These are phyloP conservation scores for Gonatopus flavifemur DNA, from an alignment of 1,140 invertebrate species.

Conservation along the genomic window DNA sequence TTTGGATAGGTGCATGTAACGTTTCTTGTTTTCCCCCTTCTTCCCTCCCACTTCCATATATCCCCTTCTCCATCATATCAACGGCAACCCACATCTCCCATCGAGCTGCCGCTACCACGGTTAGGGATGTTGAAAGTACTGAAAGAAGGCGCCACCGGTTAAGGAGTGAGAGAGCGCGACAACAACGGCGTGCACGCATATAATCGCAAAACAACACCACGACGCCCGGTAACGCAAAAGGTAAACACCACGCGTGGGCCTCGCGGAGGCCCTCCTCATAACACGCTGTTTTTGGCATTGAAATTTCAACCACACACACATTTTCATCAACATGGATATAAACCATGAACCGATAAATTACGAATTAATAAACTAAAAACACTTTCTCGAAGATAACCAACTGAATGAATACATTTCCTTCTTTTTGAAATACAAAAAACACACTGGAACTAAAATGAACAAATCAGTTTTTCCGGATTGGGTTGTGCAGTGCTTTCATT, in stretches of 20 bases:
- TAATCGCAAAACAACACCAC: not conserved
- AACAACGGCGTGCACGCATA: not conserved
- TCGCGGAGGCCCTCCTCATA: too few species aligned
- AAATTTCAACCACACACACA: too few species aligned
- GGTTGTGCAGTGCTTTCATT: slow-evolving; percentile 3
- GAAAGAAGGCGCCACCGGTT: slow-evolving; percentile 37
- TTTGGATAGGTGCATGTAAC: slow-evolving; percentile 15
- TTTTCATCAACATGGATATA: too few species aligned
- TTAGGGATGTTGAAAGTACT: slow-evolving; percentile 10
- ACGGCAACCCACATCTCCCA: slow-evolving; percentile 21
- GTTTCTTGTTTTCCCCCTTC: slow-evolving; percentile 5
- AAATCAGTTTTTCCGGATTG: slow-evolving; percentile 2
- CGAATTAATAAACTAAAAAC: too few species aligned
- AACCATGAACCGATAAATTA: too few species aligned
- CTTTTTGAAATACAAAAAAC: not conserved
- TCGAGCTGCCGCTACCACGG: slow-evolving; percentile 4
- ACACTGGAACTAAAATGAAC: too few species aligned
- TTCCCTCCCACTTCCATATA: slow-evolving; percentile 12
- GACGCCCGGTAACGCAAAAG: too few species aligned
- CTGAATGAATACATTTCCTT: too few species aligned
- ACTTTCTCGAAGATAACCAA: too few species aligned
- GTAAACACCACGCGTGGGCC: too few species aligned
- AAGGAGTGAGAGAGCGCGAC: not conserved
- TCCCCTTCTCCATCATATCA: slow-evolving; percentile 12
- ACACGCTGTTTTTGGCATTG: too few species aligned